Evolutionary conservation across 2,113 vertebrate genomes (phyloP).

Genomic region (Phoenicopterus ruber): DNA sequence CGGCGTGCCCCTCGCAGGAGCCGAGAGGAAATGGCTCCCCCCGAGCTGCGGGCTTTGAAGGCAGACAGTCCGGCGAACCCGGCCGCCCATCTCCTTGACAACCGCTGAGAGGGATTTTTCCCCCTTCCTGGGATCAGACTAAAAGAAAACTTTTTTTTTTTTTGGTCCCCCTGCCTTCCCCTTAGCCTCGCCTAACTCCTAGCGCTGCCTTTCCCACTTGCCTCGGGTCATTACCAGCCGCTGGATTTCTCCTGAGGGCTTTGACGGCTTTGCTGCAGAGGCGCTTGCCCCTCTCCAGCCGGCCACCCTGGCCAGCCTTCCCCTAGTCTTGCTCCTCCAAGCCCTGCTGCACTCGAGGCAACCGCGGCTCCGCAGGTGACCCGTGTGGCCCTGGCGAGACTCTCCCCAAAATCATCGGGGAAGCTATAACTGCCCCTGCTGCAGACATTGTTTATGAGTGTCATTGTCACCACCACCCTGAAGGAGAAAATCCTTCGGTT

Average conservation of each 20-base stretch:
- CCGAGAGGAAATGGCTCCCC: conserved; percentile 32
- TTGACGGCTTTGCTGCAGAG: neutral
- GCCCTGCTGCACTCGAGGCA: neutral
- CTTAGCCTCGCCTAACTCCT: neutral
- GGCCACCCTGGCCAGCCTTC: neutral
- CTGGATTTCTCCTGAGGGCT: neutral
- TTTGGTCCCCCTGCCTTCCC: neutral
- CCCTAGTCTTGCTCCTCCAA: fast-evolving
- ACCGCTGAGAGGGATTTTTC: conserved; percentile 41
- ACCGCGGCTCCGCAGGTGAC: neutral
- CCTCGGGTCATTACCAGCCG: neutral
- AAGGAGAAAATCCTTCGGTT: neutral
- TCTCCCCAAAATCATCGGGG: neutral
- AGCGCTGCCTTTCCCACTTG: neutral
- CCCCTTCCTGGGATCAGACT: neutral
- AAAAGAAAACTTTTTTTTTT: conserved; percentile 42
- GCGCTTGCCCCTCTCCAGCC: neutral
- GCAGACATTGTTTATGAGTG: neutral
- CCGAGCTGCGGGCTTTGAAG: conserved; percentile 15
- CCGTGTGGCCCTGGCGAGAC: neutral
- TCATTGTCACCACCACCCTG: neutral
- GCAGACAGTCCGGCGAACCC: conserved; percentile 53
- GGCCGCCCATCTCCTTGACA: conserved; percentile 67
- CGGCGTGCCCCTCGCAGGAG: neutral
- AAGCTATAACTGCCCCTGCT: neutral